Evolutionary conservation across 2,797 vertebrate species (phyloP).

Genomic region (Zalophus californianus): DNA sequence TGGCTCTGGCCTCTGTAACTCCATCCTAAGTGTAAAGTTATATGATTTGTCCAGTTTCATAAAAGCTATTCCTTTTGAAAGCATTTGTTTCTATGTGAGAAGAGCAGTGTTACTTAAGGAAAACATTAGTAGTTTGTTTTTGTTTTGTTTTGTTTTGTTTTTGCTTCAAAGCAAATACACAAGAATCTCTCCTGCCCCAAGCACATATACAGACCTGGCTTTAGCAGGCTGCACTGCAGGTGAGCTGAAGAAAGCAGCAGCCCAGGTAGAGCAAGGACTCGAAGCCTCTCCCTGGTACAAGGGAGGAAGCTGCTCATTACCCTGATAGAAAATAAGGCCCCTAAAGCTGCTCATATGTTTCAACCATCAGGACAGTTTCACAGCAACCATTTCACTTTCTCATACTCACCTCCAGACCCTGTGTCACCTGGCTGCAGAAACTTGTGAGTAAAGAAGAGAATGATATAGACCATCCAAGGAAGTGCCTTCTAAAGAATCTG

Average conservation of each 20-base stretch:
- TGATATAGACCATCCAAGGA: not conserved
- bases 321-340: not conserved
- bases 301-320: not conserved
- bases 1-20: not conserved
- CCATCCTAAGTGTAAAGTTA: not conserved
- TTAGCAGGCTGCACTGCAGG: not conserved
- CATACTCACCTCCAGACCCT: not conserved
- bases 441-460: not conserved
- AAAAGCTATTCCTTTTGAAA: conserved; percentile 3
- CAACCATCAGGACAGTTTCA: not conserved
- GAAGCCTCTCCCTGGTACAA: not conserved
- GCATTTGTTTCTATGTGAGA: conserved; percentile 28
- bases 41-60: not conserved
- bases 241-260: not conserved
- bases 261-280: not conserved
- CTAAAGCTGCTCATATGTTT: not conserved
- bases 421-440: not conserved
- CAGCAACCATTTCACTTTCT: not conserved
- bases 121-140: not conserved
- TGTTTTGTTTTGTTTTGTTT: not conserved
- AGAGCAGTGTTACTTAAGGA: not conserved
- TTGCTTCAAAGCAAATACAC: not conserved
- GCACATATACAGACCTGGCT: not conserved
- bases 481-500: not conserved
- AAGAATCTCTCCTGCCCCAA: not conserved